Percentiles rank a stretch among this genome's conserved stretches.
Conservation (phyloP, 2,113 vertebrate species). For the Acinonyx jubatus region DNA sequence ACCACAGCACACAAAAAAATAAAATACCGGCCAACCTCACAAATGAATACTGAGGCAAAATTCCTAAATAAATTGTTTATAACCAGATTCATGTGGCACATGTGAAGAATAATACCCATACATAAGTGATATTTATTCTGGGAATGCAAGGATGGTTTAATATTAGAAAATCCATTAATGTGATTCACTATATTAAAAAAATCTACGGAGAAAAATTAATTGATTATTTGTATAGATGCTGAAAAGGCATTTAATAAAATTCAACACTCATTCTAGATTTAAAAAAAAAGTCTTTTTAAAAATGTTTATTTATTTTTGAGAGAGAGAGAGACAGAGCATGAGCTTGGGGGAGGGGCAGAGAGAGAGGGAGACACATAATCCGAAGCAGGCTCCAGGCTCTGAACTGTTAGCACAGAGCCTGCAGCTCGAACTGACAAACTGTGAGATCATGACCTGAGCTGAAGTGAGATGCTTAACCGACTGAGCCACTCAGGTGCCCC, state of each 20-base stretch:
- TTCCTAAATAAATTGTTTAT: background rate
- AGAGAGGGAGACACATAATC: no score
- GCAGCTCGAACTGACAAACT: no score
- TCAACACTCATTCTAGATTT: background rate
- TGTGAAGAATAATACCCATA: background rate
- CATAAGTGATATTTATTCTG: background rate
- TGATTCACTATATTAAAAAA: background rate
- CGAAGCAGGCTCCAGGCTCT: no score
- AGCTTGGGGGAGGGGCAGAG: no score
- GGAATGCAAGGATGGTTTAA: background rate
- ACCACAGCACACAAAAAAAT: background rate
- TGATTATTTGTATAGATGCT: background rate
- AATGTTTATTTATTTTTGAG: no score
- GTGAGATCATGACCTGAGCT: no score
- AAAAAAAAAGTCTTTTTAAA: background rate
- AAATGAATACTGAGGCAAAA: background rate
- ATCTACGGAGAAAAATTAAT: background rate
- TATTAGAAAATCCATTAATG: background rate
- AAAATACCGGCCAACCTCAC: background rate
- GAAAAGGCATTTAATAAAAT: background rate
- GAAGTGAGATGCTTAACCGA: no score
- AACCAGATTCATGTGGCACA: background rate
- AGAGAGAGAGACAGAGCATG: no score
- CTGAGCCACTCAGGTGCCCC: no score
- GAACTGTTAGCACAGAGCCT: no score